phyloP scores from a whole-genome alignment of 2,797 vertebrate species.

The Trichosurus vulpecula region DNA sequence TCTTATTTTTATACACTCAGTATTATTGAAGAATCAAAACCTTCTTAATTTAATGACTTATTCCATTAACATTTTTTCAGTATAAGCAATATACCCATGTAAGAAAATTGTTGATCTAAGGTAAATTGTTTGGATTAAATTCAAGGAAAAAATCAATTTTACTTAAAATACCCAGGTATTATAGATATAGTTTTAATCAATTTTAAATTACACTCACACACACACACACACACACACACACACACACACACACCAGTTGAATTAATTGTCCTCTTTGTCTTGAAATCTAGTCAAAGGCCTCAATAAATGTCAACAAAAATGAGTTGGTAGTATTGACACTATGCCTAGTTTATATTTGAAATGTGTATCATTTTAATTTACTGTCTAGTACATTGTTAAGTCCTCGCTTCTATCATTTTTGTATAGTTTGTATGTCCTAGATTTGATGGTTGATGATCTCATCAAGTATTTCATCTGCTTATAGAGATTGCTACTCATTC shows the following conservation, averaged over 20 bases:
- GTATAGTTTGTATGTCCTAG: neutral
- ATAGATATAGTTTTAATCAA: neutral
- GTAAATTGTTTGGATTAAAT: neutral
- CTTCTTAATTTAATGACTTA: conserved; percentile 5
- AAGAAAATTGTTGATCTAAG: neutral
- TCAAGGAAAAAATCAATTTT: neutral
- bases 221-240: too few species aligned
- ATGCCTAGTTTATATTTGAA: neutral
- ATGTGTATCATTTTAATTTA: neutral
- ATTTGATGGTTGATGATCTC: neutral
- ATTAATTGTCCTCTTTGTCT: neutral
- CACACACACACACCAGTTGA: neutral
- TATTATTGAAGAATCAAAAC: neutral
- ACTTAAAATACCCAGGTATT: neutral
- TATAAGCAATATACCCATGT: neutral
- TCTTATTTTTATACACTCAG: neutral
- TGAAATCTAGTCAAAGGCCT: neutral
- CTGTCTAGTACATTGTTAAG: neutral
- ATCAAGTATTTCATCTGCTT: neutral
- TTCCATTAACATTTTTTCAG: neutral
- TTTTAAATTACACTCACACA: neutral
- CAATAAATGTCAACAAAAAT: neutral
- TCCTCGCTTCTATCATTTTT: neutral
- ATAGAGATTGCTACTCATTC: neutral
- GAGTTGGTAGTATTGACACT: neutral